Percentiles rank a stretch among this genome's conserved stretches.
Evolutionary conservation across 2,888 invertebrate genomes (phyloP).

Genomic region (Drosophila maculinotata): DNA sequence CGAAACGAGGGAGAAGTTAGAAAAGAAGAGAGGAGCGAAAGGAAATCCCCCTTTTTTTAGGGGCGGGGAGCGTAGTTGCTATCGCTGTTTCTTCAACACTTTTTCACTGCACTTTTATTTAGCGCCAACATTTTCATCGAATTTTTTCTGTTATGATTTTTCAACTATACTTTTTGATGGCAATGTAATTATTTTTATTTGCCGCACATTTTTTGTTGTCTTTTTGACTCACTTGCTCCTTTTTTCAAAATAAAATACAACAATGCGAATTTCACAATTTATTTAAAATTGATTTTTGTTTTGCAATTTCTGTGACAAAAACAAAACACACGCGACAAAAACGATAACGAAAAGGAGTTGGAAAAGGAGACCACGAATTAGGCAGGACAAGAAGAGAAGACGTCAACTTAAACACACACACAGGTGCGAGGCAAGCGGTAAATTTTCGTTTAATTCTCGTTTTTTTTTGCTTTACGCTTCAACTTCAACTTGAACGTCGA

Average conservation of each 20-base stretch:
- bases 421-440: slow-evolving; percentile 49
- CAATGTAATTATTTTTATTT: slow-evolving; percentile 25
- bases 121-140: slow-evolving; percentile 33
- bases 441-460: slow-evolving; percentile 45
- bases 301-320: slow-evolving; percentile 31
- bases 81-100: slow-evolving; percentile 14
- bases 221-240: slow-evolving; percentile 32
- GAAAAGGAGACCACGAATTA: slow-evolving; percentile 32
- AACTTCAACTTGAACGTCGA: slow-evolving; percentile 41
- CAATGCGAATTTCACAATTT: slow-evolving; percentile 41
- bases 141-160: slow-evolving; percentile 6
- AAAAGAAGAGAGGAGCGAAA: slow-evolving; percentile 3
- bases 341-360: slow-evolving; percentile 11
- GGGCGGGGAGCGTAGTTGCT: no score
- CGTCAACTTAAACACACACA: slow-evolving; percentile 24
- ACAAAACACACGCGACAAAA: slow-evolving; percentile 34
- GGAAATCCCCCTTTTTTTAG: neutral
- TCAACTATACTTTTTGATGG: slow-evolving; percentile 5
- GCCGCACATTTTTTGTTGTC: slow-evolving; percentile 43
- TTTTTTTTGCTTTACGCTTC: slow-evolving; percentile 39
- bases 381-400: slow-evolving; percentile 33
- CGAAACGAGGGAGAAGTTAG: slow-evolving; percentile 18
- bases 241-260: slow-evolving; percentile 12
- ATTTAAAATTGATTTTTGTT: slow-evolving; percentile 43
- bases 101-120: slow-evolving; percentile 36